Percentiles rank a stretch among this genome's conserved stretches.
Conservation (phyloP, 1,140 invertebrate species). For the Acromyrmex echinatior region DNA sequence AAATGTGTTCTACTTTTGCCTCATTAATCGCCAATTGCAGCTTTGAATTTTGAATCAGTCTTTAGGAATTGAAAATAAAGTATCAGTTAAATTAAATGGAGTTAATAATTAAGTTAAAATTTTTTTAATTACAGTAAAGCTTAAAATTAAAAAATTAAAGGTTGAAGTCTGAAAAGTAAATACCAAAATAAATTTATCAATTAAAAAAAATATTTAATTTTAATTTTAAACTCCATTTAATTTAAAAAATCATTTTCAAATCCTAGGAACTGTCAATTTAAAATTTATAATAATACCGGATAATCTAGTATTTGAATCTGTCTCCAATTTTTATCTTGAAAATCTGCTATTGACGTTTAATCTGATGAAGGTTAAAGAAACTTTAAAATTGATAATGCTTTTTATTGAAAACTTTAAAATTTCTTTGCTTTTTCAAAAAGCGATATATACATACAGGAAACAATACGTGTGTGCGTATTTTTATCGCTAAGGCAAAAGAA, state of each 20-base stretch:
- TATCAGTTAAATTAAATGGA: neutral
- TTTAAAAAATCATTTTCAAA: no score
- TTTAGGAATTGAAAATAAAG: neutral
- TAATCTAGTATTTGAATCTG: neutral
- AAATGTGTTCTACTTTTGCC: neutral
- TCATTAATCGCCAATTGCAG: neutral
- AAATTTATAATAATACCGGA: neutral
- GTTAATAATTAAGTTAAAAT: neutral
- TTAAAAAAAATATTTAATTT: no score
- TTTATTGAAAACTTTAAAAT: neutral
- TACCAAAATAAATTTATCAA: neutral
- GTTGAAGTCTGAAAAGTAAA: neutral
- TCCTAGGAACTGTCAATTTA: no score
- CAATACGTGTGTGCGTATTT: constrained; percentile 1
- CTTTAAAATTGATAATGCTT: no score
- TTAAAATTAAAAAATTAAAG: neutral
- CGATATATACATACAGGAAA: neutral
- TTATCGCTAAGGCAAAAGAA: constrained; percentile 42
- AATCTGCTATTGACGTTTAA: neutral
- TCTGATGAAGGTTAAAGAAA: no score
- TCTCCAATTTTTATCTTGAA: neutral
- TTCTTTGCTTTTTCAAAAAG: neutral
- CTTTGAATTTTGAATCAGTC: neutral
- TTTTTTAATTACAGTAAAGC: neutral
- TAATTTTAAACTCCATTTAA: no score